Evolutionary conservation across 2,888 invertebrate genomes (phyloP), one percentile per base, ranked within the genome.

Genomic region (Onthophagus sagittarius): DNA sequence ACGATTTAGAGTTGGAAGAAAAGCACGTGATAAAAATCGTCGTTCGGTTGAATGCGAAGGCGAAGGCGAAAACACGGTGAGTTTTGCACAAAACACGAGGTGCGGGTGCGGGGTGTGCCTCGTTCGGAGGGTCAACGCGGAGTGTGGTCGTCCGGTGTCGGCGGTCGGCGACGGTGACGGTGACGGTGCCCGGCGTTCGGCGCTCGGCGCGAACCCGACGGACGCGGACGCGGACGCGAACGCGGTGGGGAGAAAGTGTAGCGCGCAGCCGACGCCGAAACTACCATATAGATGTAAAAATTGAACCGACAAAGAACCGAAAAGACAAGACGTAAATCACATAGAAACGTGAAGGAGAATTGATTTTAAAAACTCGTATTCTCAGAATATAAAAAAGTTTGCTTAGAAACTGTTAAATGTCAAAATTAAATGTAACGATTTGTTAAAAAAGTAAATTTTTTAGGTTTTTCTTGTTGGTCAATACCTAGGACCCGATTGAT

Each of bases 21-120:
- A 71, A 71, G 69, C 73, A 73, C 74, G 23, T 23, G 23, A 23
- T 23, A 23, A 23, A 23, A 23, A 23, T 23, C 23, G n/a, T 3
- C 23, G 23, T 23, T 23, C 3, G 23, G 23, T 23, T 23, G 23
- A 3, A 23, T n/a, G n/a, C n/a, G n/a, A 3, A 23, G 1, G 3
- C 23, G 23, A 23, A 23, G 23, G 23, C 23, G 23, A 23, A 23
- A 23, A 53, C 39, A 4, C 39, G 39, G 39, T 53, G 7, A 4
- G 11, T 53, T 11, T 53, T 53, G 39, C 39, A 23, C 23, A 53
- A 53, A 53, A 53, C 39, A 7, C 11, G 7, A 9, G 39, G 9
- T 23, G 23, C 39, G 39, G 39, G 39, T 53, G 6, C 39, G 39
- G 9, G 39, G 11, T 53, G 1, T 11, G 39, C 39, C 39, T 53